A percentile compares a stretch with the other conserved stretches of the same genome.
Evolutionary conservation across 2,113 vertebrate species (phyloP).

Genomic region (Agelaius tricolor): DNA sequence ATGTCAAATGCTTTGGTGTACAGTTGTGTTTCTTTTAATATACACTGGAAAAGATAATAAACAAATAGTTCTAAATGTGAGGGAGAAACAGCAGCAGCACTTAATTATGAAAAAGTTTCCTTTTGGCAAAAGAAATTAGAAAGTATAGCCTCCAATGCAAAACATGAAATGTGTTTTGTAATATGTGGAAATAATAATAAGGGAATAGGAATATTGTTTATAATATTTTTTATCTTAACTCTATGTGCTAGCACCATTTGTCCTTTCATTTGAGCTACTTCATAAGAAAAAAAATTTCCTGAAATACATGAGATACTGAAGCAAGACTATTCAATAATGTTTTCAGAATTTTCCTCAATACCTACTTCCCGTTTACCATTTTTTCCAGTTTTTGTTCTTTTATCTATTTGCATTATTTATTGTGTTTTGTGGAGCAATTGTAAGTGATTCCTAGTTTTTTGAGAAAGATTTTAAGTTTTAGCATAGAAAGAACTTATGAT

Average conservation of each 20-base stretch:
- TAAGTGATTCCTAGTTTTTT: not conserved
- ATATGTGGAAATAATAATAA: not conserved
- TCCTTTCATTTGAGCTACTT: not conserved
- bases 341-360: not conserved
- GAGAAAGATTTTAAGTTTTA: not conserved
- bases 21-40: not conserved
- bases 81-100: not conserved
- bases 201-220: not conserved
- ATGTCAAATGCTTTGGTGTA: not conserved
- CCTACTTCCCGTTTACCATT: not conserved
- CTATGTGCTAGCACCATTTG: not conserved
- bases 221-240: not conserved
- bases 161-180: not conserved
- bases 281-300: not conserved
- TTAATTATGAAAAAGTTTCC: not conserved
- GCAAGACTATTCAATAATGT: not conserved
- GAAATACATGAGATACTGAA: not conserved
- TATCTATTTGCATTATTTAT: not conserved
- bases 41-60: not conserved
- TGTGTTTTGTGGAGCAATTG: not conserved
- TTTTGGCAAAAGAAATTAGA: not conserved
- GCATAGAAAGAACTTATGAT: accelerated
- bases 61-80: not conserved
- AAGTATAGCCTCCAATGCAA: not conserved
- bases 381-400: not conserved